Base-by-base conservation (phyloP, 37 sponge, comb jelly and placozoan genomes). In the Cladorhizidae sp. region DNA sequence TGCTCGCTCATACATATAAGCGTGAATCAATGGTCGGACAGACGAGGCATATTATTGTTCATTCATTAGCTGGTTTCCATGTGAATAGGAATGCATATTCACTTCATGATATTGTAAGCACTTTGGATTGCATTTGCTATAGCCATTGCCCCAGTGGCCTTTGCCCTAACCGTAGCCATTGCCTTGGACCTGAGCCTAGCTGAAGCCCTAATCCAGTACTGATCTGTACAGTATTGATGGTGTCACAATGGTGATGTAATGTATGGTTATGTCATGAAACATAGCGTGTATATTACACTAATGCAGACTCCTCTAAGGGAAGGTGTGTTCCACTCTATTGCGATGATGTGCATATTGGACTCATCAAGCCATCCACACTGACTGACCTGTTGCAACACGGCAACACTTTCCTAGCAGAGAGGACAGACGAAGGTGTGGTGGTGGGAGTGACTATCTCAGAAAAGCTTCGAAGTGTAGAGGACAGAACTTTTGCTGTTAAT, bases 401-500 rank as follows among this genome's bases (percentile, higher is more conserved):
- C 31, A 67, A 64, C 11, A 57, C 58, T 1, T 84, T 84, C 67
- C 38, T 64, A n/a, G 55, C 38, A 0, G 69, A 43, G 35, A 18
- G n/a, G 14, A 42, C n/a, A 0, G 79, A 40, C 5, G 70, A 43
- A 37, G 74, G 83, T 0, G 67, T 35, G 39, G 36, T 65, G 28
- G 20, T 49, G 21, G 20, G 14, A 17, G 57, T 75, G 62, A 51
- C 21, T 0, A 35, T 84, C 15, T 67, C 57, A 18, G 84, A 83
- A 18, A 32, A 49, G 42, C 65, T 86, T 3, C 50, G 36, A 36
- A 63, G 35, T 31, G 54, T 58, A 21, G 74, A 82, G 49, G 70
- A 79, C 40, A 57, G 87, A 39, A 86, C 65, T 20, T 43, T 33
- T 32, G 83, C 83, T 37, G 33, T 86, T 40, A 63, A 86, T 23